Conservation (phyloP, 1,140 invertebrate genomes). For the Eulimnadia texana region DNA sequence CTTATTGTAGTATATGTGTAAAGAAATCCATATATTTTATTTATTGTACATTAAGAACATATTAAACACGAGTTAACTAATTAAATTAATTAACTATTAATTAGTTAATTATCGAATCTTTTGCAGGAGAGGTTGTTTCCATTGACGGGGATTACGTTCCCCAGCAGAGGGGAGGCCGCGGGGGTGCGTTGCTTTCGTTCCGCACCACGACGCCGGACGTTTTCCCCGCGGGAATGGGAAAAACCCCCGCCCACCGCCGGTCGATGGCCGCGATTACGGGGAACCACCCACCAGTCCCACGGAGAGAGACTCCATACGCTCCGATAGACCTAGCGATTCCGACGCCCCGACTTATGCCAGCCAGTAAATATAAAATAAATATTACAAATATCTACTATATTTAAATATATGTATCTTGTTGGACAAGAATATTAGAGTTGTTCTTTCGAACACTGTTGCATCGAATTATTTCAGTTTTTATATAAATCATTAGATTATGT, state of each 20-base stretch:
- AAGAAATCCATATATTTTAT: too few species aligned
- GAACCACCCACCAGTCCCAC: conserved; percentile 9
- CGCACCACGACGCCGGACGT: not conserved
- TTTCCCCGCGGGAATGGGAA: not conserved
- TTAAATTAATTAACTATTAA: not conserved
- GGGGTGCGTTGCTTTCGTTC: not conserved
- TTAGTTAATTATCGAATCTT: not conserved
- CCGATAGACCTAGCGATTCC: conserved; percentile 19
- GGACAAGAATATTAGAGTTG: too few species aligned
- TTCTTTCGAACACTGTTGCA: too few species aligned
- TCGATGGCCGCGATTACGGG: not conserved
- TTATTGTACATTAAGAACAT: too few species aligned
- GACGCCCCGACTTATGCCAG: conserved; percentile 55
- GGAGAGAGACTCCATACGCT: not conserved
- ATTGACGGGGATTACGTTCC: conserved; percentile 48
- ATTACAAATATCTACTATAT: too few species aligned
- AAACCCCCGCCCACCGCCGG: not conserved
- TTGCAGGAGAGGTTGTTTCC: conserved; percentile 39
- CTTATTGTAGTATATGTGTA: too few species aligned
- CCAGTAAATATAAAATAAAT: too few species aligned
- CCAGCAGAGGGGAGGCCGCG: conserved; percentile 19
- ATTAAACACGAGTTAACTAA: too few species aligned
- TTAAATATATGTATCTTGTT: too few species aligned
- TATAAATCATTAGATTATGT: too few species aligned
- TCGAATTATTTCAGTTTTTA: too few species aligned